Percentiles rank a stretch among this genome's conserved stretches.
Evolutionary conservation across 2,113 vertebrate genomes (phyloP).

Genomic region (Apaloderma vittatum): DNA sequence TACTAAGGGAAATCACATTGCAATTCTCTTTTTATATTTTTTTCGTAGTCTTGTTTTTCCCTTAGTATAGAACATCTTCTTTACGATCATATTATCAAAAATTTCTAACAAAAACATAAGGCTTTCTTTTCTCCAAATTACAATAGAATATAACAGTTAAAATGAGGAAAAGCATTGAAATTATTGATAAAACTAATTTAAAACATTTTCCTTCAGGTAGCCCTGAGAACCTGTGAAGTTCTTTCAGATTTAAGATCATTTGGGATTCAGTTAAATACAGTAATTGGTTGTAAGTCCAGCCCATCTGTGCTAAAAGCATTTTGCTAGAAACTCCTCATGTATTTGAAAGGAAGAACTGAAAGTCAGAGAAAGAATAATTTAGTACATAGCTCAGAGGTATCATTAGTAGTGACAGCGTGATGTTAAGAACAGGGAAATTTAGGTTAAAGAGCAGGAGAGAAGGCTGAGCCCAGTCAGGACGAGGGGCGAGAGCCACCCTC

Average conservation of each 20-base stretch:
- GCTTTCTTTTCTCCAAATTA: not conserved
- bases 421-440: constrained; percentile 52
- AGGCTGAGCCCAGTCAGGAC: not conserved
- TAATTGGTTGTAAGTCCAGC: constrained; percentile 47
- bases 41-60: not conserved
- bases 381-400: constrained; percentile 55
- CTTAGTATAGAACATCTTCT: not conserved
- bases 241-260: constrained; percentile 13
- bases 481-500: not conserved
- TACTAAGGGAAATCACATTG: not conserved
- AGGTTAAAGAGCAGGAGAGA: constrained; percentile 53
- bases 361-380: constrained; percentile 64
- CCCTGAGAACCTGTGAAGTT: constrained; percentile 25
- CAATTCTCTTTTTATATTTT: not conserved
- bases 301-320: constrained; percentile 21
- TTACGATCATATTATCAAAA: not conserved
- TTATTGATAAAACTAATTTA: constrained; percentile 66
- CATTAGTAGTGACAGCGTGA: constrained; percentile 22
- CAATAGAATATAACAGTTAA: not conserved
- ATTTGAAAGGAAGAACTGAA: constrained; percentile 57
- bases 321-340: constrained; percentile 32
- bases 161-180: constrained; percentile 8
- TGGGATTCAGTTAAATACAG: constrained; percentile 34
- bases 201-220: constrained; percentile 43
- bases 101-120: not conserved